Evolutionary conservation across 2,888 invertebrate species (phyloP).

Genomic region (Taphrorychus bicolor): DNA sequence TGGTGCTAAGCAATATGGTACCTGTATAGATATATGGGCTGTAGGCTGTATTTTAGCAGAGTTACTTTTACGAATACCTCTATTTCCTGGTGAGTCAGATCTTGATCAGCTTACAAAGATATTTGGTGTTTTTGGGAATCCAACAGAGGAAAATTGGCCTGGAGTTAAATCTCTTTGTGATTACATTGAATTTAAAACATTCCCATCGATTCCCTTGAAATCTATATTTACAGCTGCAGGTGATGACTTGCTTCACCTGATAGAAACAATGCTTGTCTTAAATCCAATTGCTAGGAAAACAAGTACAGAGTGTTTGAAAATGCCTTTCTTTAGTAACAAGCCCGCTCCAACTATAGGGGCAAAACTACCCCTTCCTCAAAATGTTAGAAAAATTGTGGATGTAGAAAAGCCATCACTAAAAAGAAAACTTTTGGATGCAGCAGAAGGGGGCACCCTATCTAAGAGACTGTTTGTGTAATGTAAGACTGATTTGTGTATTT

Average conservation of each 20-base stretch:
- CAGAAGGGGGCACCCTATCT: constrained; percentile 73
- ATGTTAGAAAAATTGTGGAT: constrained; percentile 66
- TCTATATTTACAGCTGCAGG: constrained; percentile 96
- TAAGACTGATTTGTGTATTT: not conserved
- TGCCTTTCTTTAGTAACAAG: constrained; percentile 91
- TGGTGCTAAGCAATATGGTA: constrained; percentile 94
- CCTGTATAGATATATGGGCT: constrained; percentile 99
- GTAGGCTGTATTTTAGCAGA: constrained; percentile 98
- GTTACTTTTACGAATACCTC: constrained; percentile 86
- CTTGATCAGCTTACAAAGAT: constrained; percentile 95
- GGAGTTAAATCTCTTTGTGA: constrained; percentile 82
- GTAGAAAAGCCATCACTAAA: constrained; percentile 74
- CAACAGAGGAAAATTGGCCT: constrained; percentile 92
- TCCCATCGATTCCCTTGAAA: constrained; percentile 82
- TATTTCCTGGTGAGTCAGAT: constrained; percentile 96
- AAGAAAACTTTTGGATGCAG: constrained; percentile 75
- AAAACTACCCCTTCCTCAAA: constrained; percentile 82
- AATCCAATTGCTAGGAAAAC: constrained; percentile 84
- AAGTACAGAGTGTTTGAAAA: constrained; percentile 83
- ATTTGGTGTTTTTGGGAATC: constrained; percentile 94
- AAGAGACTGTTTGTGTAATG: constrained; percentile 71
- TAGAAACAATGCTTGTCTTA: constrained; percentile 78
- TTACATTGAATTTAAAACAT: constrained; percentile 90
- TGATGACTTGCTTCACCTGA: constrained; percentile 86
- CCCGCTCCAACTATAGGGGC: constrained; percentile 85